Conservation (phyloP, 1,140 invertebrate genomes). For the Hyles vespertilio region DNA sequence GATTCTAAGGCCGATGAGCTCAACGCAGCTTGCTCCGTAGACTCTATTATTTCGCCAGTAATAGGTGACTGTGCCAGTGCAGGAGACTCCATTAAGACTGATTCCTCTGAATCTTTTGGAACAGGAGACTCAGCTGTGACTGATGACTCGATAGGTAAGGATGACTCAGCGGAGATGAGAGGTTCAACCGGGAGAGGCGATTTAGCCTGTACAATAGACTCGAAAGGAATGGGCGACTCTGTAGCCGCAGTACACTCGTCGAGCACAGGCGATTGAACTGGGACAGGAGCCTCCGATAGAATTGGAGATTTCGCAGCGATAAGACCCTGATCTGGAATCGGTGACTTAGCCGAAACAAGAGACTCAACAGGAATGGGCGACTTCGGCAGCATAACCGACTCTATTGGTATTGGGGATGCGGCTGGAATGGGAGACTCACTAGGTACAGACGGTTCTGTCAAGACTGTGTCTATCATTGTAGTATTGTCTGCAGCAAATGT, state of each 20-base stretch:
- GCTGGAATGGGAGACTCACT: slow-evolving; percentile 18
- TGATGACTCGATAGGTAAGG: slow-evolving; percentile 2
- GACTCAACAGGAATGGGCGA: slow-evolving; percentile 18
- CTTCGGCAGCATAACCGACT: slow-evolving; percentile 17
- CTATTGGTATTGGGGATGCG: slow-evolving; percentile 12
- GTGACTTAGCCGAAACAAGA: slow-evolving; percentile 29
- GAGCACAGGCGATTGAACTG: background rate
- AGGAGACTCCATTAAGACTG: too few species aligned
- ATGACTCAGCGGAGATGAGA: slow-evolving; percentile 2
- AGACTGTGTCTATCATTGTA: slow-evolving; percentile 9
- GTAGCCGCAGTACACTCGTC: background rate
- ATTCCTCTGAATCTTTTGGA: too few species aligned
- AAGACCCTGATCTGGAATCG: slow-evolving; percentile 19
- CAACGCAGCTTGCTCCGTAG: too few species aligned
- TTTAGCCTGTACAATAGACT: slow-evolving; percentile 1
- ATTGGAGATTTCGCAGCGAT: slow-evolving; percentile 4
- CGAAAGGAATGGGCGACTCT: background rate
- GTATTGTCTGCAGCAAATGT: background rate
- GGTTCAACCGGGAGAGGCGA: slow-evolving; percentile 9
- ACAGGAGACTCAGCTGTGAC: too few species aligned
- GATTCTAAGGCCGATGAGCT: too few species aligned
- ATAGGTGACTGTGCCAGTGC: too few species aligned
- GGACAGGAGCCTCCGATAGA: slow-evolving; percentile 3
- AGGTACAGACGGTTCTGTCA: slow-evolving; percentile 18
- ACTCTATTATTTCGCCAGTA: too few species aligned